These are phyloP conservation scores for human DNA, from an alignment of 2,113 vertebrate genomes.

Conservation along the genomic window GRCh38 chr6:21241001-21241500, in stretches of 20 bases:
- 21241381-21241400: neutral
- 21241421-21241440: neutral
- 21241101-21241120: neutral
- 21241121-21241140: neutral
- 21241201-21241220: neutral
- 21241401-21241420: constrained; percentile 30
- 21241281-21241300: neutral
- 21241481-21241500: constrained; percentile 5
- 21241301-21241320: neutral
- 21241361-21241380: neutral
- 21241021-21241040: neutral
- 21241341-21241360: constrained; percentile 42
- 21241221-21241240: neutral
- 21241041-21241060: accelerated
- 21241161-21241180: neutral
- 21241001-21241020: neutral
- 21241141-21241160: neutral
- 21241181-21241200: neutral
- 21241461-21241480: neutral
- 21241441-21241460: neutral
- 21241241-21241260: accelerated
- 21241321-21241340: neutral
- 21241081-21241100: neutral
- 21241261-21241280: neutral
- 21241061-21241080: neutral